phyloP scores from a whole-genome alignment of 2,888 invertebrate species.

The Chorisops tibialis region DNA sequence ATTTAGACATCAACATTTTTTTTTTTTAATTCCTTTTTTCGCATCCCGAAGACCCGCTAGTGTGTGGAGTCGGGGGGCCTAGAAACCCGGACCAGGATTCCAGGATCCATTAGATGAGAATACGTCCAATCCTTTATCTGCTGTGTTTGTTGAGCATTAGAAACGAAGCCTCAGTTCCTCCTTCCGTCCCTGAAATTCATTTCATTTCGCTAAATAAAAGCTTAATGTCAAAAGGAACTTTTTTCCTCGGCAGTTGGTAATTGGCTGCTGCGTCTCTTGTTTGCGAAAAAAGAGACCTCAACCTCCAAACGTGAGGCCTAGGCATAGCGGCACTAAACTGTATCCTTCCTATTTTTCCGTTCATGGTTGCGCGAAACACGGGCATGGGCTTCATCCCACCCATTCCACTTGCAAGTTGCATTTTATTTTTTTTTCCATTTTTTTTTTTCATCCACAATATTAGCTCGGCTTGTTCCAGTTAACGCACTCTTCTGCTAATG shows the following conservation, averaged over 20 bases:
- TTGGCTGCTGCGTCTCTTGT: slow-evolving; percentile 32
- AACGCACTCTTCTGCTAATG: slow-evolving; percentile 27
- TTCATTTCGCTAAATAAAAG: slow-evolving; percentile 32
- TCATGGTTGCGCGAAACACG: not conserved
- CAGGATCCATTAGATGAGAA: slow-evolving; percentile 12
- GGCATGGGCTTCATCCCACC: not conserved
- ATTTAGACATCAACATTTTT: slow-evolving; percentile 8
- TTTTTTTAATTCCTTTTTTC: too few relatives aligned
- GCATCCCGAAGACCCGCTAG: too few relatives aligned
- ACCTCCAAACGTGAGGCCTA: not conserved
- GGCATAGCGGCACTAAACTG: slow-evolving; percentile 1
- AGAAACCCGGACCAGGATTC: slow-evolving; percentile 12
- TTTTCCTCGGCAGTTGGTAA: slow-evolving; percentile 27
- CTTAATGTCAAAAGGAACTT: slow-evolving; percentile 31
- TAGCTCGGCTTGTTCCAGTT: slow-evolving; percentile 29
- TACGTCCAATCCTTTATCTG: slow-evolving; percentile 29
- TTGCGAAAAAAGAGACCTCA: slow-evolving; percentile 27
- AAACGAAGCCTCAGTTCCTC: slow-evolving; percentile 14
- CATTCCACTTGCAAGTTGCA: not conserved
- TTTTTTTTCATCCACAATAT: slow-evolving; percentile 11
- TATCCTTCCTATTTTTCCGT: slow-evolving; percentile 8
- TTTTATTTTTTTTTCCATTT: too few relatives aligned
- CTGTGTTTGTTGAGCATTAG: slow-evolving; percentile 26
- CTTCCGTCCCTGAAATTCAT: slow-evolving; percentile 28
- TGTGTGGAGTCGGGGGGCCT: not conserved